Conservation (phyloP, 1,140 invertebrate genomes). For the Drosophila sechellia region DNA sequence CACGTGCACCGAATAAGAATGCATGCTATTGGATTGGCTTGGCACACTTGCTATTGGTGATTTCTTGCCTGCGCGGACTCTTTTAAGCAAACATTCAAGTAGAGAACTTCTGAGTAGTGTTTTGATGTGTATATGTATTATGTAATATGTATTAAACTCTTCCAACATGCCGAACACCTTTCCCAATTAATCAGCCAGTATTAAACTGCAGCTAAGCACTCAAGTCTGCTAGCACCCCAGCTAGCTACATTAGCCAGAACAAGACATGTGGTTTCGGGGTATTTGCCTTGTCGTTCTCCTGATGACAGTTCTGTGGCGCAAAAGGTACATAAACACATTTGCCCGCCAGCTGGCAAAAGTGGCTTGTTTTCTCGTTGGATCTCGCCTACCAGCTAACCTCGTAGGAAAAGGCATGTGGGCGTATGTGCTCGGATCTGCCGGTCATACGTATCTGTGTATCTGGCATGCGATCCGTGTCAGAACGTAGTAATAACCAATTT, state of each 20-base stretch:
- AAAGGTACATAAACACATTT: constrained; percentile 8
- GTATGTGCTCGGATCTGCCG: neutral
- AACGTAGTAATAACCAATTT: neutral
- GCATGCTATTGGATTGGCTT: constrained; percentile 28
- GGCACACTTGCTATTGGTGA: constrained; percentile 28
- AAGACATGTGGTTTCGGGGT: constrained; percentile 41
- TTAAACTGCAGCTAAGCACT: neutral
- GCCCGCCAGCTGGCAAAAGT: neutral
- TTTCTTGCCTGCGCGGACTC: constrained; percentile 36
- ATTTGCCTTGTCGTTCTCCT: constrained; percentile 7
- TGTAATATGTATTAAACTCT: too few relatives aligned
- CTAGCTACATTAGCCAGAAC: neutral
- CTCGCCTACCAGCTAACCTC: neutral
- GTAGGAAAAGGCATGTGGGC: neutral
- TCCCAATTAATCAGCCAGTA: neutral
- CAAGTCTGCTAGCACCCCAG: neutral
- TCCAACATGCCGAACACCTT: neutral
- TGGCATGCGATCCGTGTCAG: neutral
- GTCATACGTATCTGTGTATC: neutral
- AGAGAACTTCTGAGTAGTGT: neutral
- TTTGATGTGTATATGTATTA: too few relatives aligned
- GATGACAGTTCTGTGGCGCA: constrained; percentile 3
- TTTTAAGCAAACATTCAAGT: constrained; percentile 5
- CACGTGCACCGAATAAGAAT: too few relatives aligned
- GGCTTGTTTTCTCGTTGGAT: constrained; percentile 2